Conservation (phyloP, 2,888 invertebrate species). For the Idaea dimidiata region DNA sequence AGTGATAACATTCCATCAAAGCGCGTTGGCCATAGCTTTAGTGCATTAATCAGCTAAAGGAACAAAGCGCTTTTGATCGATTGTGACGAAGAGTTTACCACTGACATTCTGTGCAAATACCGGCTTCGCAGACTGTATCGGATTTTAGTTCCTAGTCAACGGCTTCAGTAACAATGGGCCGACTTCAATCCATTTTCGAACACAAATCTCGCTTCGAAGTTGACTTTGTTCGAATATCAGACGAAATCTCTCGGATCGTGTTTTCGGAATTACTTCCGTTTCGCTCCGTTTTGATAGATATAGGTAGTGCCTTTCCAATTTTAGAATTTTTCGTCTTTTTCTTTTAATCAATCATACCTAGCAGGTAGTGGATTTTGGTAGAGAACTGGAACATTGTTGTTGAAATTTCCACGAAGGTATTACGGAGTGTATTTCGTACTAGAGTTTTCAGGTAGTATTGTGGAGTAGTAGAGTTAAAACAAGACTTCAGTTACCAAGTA, state of each 20-base stretch:
- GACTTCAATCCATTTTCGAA: slow-evolving; percentile 66
- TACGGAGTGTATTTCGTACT: neutral
- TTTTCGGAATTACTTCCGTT: slow-evolving; percentile 57
- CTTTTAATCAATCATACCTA: slow-evolving; percentile 17
- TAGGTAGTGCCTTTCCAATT: slow-evolving; percentile 27
- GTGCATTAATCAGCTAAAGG: slow-evolving; percentile 18
- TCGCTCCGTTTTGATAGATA: slow-evolving; percentile 33
- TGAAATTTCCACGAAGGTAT: neutral
- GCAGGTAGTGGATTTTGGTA: slow-evolving; percentile 9
- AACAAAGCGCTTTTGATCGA: slow-evolving; percentile 13
- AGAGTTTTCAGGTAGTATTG: neutral
- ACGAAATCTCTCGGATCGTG: slow-evolving; percentile 54
- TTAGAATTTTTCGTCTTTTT: slow-evolving; percentile 29
- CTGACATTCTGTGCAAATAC: slow-evolving; percentile 40
- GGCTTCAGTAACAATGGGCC: slow-evolving; percentile 56
- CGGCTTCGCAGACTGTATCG: slow-evolving; percentile 44
- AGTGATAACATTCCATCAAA: slow-evolving; percentile 6
- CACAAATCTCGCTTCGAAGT: slow-evolving; percentile 61
- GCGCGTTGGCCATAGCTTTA: slow-evolving; percentile 7
- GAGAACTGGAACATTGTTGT: neutral
- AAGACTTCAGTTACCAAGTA: too few species aligned
- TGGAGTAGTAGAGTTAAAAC: neutral
- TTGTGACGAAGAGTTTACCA: slow-evolving; percentile 28
- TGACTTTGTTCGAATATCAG: slow-evolving; percentile 56
- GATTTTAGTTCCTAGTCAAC: slow-evolving; percentile 53